These are phyloP conservation scores for Drosophila murphyi DNA, from an alignment of 1,140 invertebrate species.

Conservation along the genomic window DNA sequence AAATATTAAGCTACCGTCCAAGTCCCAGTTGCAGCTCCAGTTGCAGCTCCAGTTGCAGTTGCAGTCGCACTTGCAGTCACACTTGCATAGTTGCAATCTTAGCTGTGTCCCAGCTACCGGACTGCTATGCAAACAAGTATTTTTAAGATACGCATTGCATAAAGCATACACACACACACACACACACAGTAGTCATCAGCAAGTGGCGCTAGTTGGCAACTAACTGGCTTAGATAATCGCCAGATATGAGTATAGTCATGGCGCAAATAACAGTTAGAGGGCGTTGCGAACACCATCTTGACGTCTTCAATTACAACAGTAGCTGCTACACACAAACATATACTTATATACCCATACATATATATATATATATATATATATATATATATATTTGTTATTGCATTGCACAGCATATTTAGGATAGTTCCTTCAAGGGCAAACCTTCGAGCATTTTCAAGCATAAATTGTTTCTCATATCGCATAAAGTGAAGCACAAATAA, in stretches of 20 bases:
- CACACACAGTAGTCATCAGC: background rate
- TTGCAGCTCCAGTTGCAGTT: constrained; percentile 1
- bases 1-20: constrained; percentile 71
- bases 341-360: background rate
- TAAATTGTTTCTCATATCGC: too few relatives aligned
- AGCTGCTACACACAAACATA: background rate
- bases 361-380: background rate
- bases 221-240: constrained; percentile 21
- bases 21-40: constrained; percentile 27
- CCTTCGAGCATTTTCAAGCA: too few relatives aligned
- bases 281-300: background rate
- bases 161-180: constrained; percentile 15
- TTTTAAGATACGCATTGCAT: constrained; percentile 41
- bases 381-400: too few relatives aligned
- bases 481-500: too few relatives aligned
- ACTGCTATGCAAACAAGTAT: constrained; percentile 25
- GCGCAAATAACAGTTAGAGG: background rate
- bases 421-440: too few relatives aligned
- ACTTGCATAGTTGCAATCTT: constrained; percentile 37
- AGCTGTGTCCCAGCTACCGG: background rate
- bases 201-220: constrained; percentile 39
- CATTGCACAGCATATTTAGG: too few relatives aligned
- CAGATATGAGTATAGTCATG: background rate
- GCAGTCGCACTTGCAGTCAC: constrained; percentile 21
- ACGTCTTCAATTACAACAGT: background rate